phyloP scores from a whole-genome alignment of 2,888 invertebrate genomes.

The Mechanitis mazaeus region DNA sequence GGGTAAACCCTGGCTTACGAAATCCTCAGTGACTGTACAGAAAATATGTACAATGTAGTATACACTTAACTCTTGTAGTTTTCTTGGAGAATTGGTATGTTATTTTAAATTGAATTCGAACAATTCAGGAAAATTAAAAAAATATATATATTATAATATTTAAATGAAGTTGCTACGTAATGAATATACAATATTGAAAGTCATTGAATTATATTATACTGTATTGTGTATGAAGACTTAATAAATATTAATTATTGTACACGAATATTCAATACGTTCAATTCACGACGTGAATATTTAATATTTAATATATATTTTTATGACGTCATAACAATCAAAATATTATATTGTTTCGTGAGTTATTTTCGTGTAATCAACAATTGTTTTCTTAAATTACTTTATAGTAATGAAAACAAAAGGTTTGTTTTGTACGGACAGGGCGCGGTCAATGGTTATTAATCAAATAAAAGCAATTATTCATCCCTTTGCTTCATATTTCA shows the following conservation, averaged over 20 bases:
- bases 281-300: no score
- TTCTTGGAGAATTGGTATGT: no score
- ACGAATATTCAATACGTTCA: no score
- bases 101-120: no score
- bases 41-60: background rate
- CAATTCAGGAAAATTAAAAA: no score
- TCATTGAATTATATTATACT: no score
- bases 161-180: no score
- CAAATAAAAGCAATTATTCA: constrained; percentile 61
- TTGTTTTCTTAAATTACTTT: constrained; percentile 6
- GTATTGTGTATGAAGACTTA: no score
- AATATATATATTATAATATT: no score
- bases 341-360: background rate
- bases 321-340: background rate
- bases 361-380: background rate
- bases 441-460: constrained; percentile 53
- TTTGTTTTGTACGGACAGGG: constrained; percentile 36
- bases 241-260: no score
- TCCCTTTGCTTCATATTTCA: constrained; percentile 44
- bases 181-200: no score
- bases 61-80: no score
- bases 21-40: constrained; percentile 24
- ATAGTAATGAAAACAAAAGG: background rate
- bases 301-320: background rate
- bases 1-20: constrained; percentile 49